A percentile compares a stretch with the other conserved stretches of the same genome.
Conservation (phyloP, 2,888 invertebrate species). For the Kuschelorhynchus macadamiae region DNA sequence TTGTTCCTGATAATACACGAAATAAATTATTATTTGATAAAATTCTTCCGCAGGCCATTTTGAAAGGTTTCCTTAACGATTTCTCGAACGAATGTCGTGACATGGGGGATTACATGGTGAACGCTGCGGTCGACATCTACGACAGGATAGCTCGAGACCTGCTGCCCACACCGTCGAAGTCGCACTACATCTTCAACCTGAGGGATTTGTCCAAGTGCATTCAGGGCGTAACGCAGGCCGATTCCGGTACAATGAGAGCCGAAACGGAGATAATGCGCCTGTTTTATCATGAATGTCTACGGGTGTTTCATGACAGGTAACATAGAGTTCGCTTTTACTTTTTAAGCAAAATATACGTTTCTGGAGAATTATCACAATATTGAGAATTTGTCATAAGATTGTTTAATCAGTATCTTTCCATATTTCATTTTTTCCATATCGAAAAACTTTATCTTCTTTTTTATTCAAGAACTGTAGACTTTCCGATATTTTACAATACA, state of each 20-base stretch:
- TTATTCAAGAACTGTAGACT: too few species aligned
- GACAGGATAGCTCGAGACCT: constrained; percentile 83
- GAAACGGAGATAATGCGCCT: constrained; percentile 80
- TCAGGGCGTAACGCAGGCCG: constrained; percentile 91
- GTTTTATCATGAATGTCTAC: constrained; percentile 92
- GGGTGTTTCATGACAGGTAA: constrained; percentile 86
- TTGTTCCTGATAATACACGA: too few species aligned
- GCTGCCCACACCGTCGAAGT: constrained; percentile 91
- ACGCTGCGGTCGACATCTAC: constrained; percentile 89
- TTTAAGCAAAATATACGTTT: neutral
- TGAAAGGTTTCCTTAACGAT: constrained; percentile 83
- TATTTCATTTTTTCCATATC: too few species aligned
- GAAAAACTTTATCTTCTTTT: too few species aligned
- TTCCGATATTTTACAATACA: too few species aligned
- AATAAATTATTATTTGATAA: too few species aligned
- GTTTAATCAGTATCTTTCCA: too few species aligned
- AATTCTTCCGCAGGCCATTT: constrained; percentile 79
- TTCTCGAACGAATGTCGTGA: constrained; percentile 80
- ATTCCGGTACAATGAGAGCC: constrained; percentile 77
- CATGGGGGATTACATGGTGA: constrained; percentile 80
- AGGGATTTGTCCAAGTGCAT: constrained; percentile 92
- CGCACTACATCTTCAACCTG: constrained; percentile 94
- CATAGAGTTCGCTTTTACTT: neutral
- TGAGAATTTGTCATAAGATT: too few species aligned
- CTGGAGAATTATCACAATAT: too few species aligned